Percentiles rank a stretch among this genome's conserved stretches.
phyloP scores from a whole-genome alignment of 2,888 invertebrate genomes.

The Nowickia ferox region DNA sequence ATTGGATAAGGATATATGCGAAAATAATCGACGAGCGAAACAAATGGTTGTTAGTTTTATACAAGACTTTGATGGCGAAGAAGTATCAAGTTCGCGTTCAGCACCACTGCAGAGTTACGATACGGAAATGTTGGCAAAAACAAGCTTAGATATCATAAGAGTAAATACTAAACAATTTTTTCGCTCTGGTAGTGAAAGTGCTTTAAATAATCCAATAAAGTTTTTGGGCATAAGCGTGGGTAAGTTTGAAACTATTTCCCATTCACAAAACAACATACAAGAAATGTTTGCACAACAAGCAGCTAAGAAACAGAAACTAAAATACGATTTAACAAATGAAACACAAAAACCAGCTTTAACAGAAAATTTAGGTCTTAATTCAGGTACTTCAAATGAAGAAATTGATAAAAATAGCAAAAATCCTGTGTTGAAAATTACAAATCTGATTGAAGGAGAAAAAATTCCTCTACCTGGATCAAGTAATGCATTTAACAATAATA shows the following conservation, averaged over 20 bases:
- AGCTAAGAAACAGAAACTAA: constrained; percentile 75
- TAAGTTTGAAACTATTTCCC: constrained; percentile 88
- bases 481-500: background rate
- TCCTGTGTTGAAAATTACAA: constrained; percentile 65
- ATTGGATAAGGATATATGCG: constrained; percentile 89
- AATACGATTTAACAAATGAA: constrained; percentile 13
- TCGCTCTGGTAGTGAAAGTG: constrained; percentile 77
- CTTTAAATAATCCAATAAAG: constrained; percentile 85
- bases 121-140: constrained; percentile 86
- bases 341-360: background rate
- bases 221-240: constrained; percentile 91
- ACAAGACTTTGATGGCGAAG: constrained; percentile 84
- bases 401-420: constrained; percentile 38
- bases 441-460: background rate
- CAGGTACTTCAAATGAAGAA: constrained; percentile 7
- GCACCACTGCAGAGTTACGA: constrained; percentile 86
- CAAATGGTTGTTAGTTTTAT: constrained; percentile 90
- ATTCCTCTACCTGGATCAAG: background rate
- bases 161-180: constrained; percentile 84
- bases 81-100: constrained; percentile 87
- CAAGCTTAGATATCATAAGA: constrained; percentile 87
- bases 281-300: constrained; percentile 85
- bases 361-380: background rate
- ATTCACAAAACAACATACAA: constrained; percentile 84
- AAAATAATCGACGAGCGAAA: constrained; percentile 91